A percentile compares a stretch with the other conserved stretches of the same genome.
These are phyloP conservation scores for Pachypanchax playfairii DNA, from an alignment of 2,113 vertebrate genomes.

Conservation along the genomic window DNA sequence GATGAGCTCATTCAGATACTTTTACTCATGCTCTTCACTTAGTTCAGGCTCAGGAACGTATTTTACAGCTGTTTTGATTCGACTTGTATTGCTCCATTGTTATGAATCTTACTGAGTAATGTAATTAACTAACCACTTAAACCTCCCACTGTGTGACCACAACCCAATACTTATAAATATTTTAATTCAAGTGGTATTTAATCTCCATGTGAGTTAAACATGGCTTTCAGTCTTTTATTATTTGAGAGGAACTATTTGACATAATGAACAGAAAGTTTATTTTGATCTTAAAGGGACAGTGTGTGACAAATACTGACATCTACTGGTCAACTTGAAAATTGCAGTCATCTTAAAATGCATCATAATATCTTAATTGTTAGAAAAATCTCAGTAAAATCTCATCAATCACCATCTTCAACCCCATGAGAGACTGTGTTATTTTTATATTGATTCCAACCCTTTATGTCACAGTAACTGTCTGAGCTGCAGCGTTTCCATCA, in stretches of 20 bases:
- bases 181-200: neutral
- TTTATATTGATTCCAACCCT: too few species aligned
- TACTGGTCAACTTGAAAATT: too few species aligned
- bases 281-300: neutral
- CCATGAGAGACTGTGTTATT: too few species aligned
- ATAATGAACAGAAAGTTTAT: conserved; percentile 5
- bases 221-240: conserved; percentile 1
- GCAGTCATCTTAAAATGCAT: too few species aligned
- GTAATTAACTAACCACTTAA: conserved; percentile 19
- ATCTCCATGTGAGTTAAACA: too few species aligned
- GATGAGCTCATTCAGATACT: neutral
- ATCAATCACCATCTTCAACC: too few species aligned
- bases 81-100: too few species aligned
- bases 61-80: conserved; percentile 19
- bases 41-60: neutral
- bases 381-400: too few species aligned
- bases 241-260: neutral
- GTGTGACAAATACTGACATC: neutral
- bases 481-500: too few species aligned
- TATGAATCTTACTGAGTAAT: conserved; percentile 7
- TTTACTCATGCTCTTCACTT: neutral
- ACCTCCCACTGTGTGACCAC: conserved; percentile 11
- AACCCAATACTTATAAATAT: conserved; percentile 7
- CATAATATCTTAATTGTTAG: too few species aligned
- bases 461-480: too few species aligned